phyloP scores from a whole-genome alignment of 2,113 vertebrate species.

The Cheirogaleus medius region DNA sequence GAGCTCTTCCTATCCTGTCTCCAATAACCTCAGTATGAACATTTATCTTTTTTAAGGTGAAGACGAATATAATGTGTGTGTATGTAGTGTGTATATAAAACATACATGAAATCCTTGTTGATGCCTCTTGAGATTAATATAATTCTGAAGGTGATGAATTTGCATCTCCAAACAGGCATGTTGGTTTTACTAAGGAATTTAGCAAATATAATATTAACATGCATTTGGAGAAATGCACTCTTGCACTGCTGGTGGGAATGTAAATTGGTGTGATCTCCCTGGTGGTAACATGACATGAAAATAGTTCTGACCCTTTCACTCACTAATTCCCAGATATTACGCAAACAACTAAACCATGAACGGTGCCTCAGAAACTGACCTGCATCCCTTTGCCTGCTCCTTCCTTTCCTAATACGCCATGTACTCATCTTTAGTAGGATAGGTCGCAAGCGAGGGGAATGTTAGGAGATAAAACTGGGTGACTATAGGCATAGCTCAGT shows the following conservation, averaged over 20 bases:
- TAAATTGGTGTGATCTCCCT: too few species aligned
- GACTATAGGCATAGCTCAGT: not conserved
- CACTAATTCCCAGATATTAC: too few species aligned
- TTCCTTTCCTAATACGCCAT: not conserved
- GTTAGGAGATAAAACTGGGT: not conserved
- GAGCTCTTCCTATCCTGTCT: not conserved
- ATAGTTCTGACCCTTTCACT: too few species aligned
- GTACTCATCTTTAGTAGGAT: not conserved
- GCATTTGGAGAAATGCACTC: too few species aligned
- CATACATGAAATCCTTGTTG: too few species aligned
- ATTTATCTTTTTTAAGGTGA: constrained; percentile 9
- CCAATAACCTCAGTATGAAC: not conserved
- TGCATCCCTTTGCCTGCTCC: accelerated
- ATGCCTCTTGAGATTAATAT: not conserved
- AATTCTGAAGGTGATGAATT: not conserved
- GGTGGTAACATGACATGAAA: too few species aligned
- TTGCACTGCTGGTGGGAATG: too few species aligned
- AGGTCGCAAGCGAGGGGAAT: accelerated
- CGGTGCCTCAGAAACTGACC: not conserved
- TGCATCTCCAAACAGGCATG: not conserved
- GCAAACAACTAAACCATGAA: not conserved
- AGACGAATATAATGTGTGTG: not conserved
- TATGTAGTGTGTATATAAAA: not conserved
- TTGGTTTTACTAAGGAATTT: not conserved
- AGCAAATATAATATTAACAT: too few species aligned